Percentiles rank a stretch among this genome's conserved stretches.
These are phyloP conservation scores for Bedellia somnulentella DNA, from an alignment of 2,888 invertebrate genomes.

Conservation along the genomic window DNA sequence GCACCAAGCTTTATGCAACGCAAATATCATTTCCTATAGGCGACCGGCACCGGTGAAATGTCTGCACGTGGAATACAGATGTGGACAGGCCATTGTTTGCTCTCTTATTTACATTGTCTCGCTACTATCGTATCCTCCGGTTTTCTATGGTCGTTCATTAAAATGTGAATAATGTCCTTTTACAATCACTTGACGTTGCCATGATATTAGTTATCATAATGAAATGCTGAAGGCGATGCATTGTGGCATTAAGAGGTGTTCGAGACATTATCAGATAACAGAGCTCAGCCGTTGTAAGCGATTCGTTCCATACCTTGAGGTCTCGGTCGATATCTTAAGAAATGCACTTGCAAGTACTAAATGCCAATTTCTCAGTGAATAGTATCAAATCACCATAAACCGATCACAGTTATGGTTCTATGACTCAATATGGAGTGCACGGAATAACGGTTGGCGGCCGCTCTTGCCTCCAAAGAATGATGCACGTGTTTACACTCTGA, in stretches of 20 bases:
- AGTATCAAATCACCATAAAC: conserved; percentile 56
- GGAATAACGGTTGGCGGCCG: conserved; percentile 25
- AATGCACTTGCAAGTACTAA: conserved; percentile 23
- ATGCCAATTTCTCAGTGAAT: conserved; percentile 50
- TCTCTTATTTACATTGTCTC: too few relatives aligned
- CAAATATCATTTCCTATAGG: conserved; percentile 25
- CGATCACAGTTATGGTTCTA: conserved; percentile 21
- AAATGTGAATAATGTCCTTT: too few relatives aligned
- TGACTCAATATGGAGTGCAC: conserved; percentile 40
- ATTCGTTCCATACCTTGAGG: conserved; percentile 9
- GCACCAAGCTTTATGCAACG: conserved; percentile 30
- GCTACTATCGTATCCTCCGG: too few relatives aligned
- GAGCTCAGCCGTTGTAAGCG: neutral
- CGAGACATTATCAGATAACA: conserved; percentile 3
- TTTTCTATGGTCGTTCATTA: too few relatives aligned
- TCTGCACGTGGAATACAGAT: conserved; percentile 46
- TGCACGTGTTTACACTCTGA: conserved; percentile 24
- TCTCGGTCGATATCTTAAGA: conserved; percentile 5
- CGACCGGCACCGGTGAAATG: conserved; percentile 21
- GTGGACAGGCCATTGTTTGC: conserved; percentile 42
- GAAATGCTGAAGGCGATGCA: too few relatives aligned
- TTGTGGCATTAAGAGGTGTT: neutral
- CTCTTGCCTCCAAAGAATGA: conserved; percentile 25
- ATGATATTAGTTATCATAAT: too few relatives aligned
- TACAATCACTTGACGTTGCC: too few relatives aligned